Evolutionary conservation across 2,888 invertebrate genomes (phyloP), one percentile per base, ranked within the genome.

Genomic region (Sisyra terminalis): DNA sequence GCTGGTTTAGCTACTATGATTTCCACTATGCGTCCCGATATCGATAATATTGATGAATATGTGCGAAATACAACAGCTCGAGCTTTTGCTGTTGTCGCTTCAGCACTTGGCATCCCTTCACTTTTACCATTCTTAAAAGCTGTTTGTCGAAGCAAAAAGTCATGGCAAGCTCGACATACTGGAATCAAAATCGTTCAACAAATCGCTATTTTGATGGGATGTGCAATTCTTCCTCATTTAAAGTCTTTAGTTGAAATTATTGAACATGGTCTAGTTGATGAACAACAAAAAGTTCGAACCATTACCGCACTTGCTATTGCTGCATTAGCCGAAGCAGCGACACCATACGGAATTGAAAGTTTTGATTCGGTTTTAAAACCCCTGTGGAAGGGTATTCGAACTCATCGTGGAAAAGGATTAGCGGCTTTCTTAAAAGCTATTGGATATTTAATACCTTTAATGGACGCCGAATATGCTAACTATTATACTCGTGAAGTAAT

Each of bases 181-280:
- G 97, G 97, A 57, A 98, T 98, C 47, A 99, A 99, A 68, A 99
- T 99, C 57, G 97, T 99, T 0, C 98, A 99, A 60, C 98, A 99
- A 68, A 98, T 99, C 51, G 94, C 98, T 37, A 99, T 99, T 57
- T 69, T 99, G 18, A 97, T 99, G 96, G 98, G 98, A 6, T 99
- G 98, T 59, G 98, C 98, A 18, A 97, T 99, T 53, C 66, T 99
- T 49, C 98, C 98, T 0, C 98, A 99, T 73, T 71, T 99, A 42
- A 93, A 94, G 61, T 89, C 88, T 39, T 71, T 99, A 45, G 98
- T 99, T 7, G 98, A 99, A 70, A 99, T 98, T 60, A 97, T 99
- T 58, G 97, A 98, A 63, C 96, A 97, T 59, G 97, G 93, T 41
- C 65, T 99, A 52, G 92, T 94, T 1, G 98, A 98, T 58, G 98